Evolutionary conservation across 2,797 vertebrate species (phyloP), one percentile per base, ranked within the genome.

Genomic region (Sebastes miniatus): DNA sequence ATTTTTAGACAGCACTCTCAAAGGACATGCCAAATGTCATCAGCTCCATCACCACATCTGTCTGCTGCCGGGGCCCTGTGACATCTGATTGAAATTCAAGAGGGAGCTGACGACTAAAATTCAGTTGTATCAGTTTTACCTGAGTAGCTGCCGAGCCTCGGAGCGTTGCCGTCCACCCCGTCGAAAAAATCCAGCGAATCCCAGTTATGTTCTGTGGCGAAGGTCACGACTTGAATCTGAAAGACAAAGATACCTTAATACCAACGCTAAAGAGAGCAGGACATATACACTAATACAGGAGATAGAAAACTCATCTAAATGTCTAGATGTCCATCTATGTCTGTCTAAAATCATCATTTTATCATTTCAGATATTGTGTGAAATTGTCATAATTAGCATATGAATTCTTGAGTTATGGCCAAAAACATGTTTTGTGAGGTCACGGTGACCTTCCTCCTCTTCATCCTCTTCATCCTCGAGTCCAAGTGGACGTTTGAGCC

Each of bases 191-290:
- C 98, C 92, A 99, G 92, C 4, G 98, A 99, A 92, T 99, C 98
- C 98, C 98, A 99, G 87, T 99, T 99, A 94, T 99, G 98, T 85
- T 99, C 98, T 3, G 98, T 99, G 79, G 98, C 97, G 88, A 99
- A 99, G 93, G 97, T 99, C 84, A 99, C 93, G 66, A 99, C 97
- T 89, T 98, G 98, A 32, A 99, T 97, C 98, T 99, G 71, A 69
- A 90, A 77, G 62, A 73, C 54, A 80, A 73, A 69, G 22, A 86
- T 2, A 11, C 1, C 0, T 16, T 39, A 68, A 68, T 66, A 59
- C 1, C 57, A 70, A 62, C 0, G 1, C 14, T 47, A 31, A 18
- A 75, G 29, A 66, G 27, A 43, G 8, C 34, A 52, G 58, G 20
- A 69, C 78, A 69, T 65, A 25, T 3, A 74, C 22, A 20, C 12